A percentile compares a stretch with the other conserved stretches of the same genome.
Evolutionary conservation across 2,113 vertebrate genomes (phyloP).

Genomic region (Sclerurus mexicanus): DNA sequence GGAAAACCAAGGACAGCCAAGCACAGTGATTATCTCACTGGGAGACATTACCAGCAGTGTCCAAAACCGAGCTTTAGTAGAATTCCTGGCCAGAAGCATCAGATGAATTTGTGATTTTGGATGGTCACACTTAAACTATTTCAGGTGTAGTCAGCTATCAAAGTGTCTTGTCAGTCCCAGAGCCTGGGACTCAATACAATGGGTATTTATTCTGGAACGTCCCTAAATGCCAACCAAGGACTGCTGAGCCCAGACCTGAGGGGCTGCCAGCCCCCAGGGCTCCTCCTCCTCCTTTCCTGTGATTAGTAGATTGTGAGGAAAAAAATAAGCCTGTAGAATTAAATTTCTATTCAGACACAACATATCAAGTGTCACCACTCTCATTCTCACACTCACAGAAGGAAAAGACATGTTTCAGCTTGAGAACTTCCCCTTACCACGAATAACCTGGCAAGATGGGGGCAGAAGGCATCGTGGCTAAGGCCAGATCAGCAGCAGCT

Average conservation of each 20-base stretch:
- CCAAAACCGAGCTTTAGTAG: not conserved
- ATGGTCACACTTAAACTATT: fast-evolving
- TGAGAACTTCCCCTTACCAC: not conserved
- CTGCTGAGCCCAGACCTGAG: not conserved
- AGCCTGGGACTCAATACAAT: not conserved
- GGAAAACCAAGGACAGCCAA: not conserved
- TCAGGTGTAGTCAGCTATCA: not conserved
- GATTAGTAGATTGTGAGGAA: not conserved
- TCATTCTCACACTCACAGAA: not conserved
- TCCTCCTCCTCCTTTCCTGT: not conserved
- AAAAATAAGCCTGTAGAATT: not conserved
- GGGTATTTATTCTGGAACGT: not conserved
- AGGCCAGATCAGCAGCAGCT: not conserved
- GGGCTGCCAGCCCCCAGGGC: not conserved
- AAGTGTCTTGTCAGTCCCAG: not conserved
- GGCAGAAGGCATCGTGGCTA: not conserved
- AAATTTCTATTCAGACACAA: not conserved
- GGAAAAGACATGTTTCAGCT: not conserved
- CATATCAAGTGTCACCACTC: not conserved
- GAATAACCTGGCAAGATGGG: not conserved
- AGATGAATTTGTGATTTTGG: not conserved
- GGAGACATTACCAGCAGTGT: fast-evolving
- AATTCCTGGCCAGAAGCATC: not conserved
- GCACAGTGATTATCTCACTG: not conserved
- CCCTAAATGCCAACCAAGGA: not conserved